phyloP scores from a whole-genome alignment of 2,888 invertebrate genomes.

The Tuberolachnus salignus region DNA sequence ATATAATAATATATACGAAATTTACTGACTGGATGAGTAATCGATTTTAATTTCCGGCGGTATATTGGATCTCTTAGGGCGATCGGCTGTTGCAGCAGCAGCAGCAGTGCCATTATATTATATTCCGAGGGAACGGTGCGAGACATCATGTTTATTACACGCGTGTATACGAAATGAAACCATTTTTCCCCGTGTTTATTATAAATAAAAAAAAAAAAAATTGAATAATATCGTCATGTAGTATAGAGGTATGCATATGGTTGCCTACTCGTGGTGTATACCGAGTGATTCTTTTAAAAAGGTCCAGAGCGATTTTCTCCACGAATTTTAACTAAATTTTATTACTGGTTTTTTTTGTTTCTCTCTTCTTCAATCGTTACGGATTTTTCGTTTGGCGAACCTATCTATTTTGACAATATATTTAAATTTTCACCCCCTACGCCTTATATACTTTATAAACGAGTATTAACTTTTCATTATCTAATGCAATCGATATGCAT shows the following conservation, averaged over 20 bases:
- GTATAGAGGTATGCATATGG: not conserved
- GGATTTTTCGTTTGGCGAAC: too few relatives aligned
- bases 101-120: constrained; percentile 8
- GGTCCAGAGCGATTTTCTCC: too few relatives aligned
- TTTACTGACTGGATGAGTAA: constrained; percentile 52
- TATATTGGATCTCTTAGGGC: constrained; percentile 51
- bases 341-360: not conserved
- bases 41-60: constrained; percentile 56
- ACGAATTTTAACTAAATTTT: too few relatives aligned
- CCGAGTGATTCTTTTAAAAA: too few relatives aligned
- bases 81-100: constrained; percentile 22
- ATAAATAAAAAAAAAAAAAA: not conserved
- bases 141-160: not conserved
- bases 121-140: constrained; percentile 2
- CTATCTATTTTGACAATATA: too few relatives aligned
- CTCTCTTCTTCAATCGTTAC: too few relatives aligned
- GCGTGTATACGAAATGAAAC: constrained; percentile 42
- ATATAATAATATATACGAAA: constrained; percentile 4
- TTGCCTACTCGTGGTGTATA: not conserved
- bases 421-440: too few relatives aligned
- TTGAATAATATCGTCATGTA: not conserved
- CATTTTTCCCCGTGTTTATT: constrained; percentile 5
- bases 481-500: too few relatives aligned
- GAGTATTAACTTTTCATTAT: too few relatives aligned
- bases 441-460: too few relatives aligned